Evolutionary conservation across 1,140 invertebrate species (phyloP).

Genomic region (Caenorhabditis inopinata): DNA sequence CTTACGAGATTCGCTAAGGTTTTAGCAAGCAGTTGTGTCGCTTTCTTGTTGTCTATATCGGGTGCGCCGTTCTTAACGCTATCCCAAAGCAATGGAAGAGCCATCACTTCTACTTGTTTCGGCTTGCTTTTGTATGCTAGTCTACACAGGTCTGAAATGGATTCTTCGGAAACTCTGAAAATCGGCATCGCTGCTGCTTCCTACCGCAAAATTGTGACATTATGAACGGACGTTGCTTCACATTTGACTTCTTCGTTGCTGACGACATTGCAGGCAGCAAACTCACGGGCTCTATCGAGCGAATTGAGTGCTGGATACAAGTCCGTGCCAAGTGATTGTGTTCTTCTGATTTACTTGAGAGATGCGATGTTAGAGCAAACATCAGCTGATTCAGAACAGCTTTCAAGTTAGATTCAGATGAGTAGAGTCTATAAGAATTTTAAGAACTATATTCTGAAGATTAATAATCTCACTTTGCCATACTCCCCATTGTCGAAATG

Average conservation of each 20-base stretch:
- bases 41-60: constrained; percentile 35
- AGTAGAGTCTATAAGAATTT: constrained; percentile 25
- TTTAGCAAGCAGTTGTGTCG: neutral
- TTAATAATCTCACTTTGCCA: constrained; percentile 37
- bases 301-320: constrained; percentile 32
- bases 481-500: constrained; percentile 34
- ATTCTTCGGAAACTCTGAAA: neutral
- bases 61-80: constrained; percentile 6
- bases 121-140: constrained; percentile 24
- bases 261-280: constrained; percentile 35
- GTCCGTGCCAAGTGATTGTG: constrained; percentile 36
- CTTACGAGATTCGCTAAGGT: neutral
- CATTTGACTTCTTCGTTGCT: constrained; percentile 40
- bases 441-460: neutral
- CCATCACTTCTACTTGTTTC: constrained; percentile 44
- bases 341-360: constrained; percentile 43
- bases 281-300: constrained; percentile 32
- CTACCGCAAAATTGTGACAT: constrained; percentile 20
- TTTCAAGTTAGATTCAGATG: constrained; percentile 40
- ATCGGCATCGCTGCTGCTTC: neutral
- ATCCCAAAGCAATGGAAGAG: constrained; percentile 32
- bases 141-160: constrained; percentile 36
- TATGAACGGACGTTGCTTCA: constrained; percentile 40
- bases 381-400: constrained; percentile 39
- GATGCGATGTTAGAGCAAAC: constrained; percentile 35